Evolutionary conservation across 2,888 invertebrate genomes (phyloP).

Genomic region (Andrena fulva): DNA sequence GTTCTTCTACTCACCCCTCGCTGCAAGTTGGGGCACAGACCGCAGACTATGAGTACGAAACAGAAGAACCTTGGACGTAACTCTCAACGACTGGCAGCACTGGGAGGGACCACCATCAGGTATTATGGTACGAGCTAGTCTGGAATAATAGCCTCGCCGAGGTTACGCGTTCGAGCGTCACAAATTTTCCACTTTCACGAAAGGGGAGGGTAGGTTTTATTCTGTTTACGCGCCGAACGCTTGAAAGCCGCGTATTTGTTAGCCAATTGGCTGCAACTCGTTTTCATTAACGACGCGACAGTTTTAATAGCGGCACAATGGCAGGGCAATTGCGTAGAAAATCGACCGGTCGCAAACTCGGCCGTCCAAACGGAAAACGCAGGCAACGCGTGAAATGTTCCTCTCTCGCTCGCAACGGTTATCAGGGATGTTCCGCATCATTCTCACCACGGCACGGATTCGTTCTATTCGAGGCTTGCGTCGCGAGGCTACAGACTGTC

Average conservation of each 20-base stretch:
- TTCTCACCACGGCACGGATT: background rate
- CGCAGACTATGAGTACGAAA: no score
- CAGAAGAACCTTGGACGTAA: no score
- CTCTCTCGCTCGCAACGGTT: background rate
- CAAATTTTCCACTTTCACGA: background rate
- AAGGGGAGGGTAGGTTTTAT: background rate
- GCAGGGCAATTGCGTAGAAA: background rate
- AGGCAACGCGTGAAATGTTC: background rate
- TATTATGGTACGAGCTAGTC: constrained; percentile 1
- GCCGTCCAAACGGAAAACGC: background rate
- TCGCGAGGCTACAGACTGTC: no score
- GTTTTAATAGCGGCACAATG: constrained; percentile 20
- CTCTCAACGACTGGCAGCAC: no score
- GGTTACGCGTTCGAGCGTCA: background rate
- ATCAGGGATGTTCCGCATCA: background rate
- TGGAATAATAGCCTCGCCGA: background rate
- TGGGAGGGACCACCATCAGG: no score
- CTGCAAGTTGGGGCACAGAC: no score
- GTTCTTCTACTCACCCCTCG: no score
- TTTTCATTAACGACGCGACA: constrained; percentile 6
- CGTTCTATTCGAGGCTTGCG: background rate
- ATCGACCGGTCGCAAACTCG: no score
- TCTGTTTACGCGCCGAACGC: background rate
- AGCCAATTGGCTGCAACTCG: constrained; percentile 10
- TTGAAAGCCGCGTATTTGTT: background rate